Evolutionary conservation across 2,888 invertebrate genomes (phyloP), one percentile per base, ranked within the genome.

Genomic region (Ophion slaviceki): DNA sequence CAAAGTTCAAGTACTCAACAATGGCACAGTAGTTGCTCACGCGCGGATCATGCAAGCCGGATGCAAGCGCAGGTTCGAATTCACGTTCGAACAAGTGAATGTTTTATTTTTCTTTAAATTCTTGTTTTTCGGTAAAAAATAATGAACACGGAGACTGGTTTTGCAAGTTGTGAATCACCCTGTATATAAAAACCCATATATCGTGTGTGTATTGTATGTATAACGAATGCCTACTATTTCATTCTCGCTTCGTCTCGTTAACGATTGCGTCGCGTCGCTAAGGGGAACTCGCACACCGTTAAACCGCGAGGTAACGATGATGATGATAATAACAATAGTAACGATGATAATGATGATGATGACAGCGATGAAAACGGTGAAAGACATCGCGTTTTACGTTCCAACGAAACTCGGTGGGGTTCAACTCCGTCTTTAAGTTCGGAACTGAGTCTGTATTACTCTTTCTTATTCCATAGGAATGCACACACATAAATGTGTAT

Each of bases 191-290:
- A 53, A 57, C 20, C 45, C 47, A 75, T 28, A 64, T 47, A 45
- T 61, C 10, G 32, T 40, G 47, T 40, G 45, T 61, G 57, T 20
- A 70, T 8, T 47, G 47, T 77, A 77, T 76, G 24, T 59, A 14
- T n/a, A 8, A 24, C 57, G 32, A 24, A 57, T 66, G 24, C 24
- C 28, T 53, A 62, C 76, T 68, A 47, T 78, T 74, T 71, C 78
- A 78, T 86, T 83, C 74, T 80, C 83, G 80, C 74, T 78, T 80
- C 70, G 75, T 80, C 80, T 80, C 77, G 86, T 83, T 86, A 85
- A 82, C 77, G 83, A 86, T 83, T 80, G 40, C 53, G 53, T 59
- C 71, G 20, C 64, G 24, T 64, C 40, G 76, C 47, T 64, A 68
- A 64, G 66, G 28, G 77, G 62, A 40, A 20, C 28, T 8, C 53